Evolutionary conservation across 1,140 invertebrate species (phyloP).

Genomic region (Cydia pomonella): DNA sequence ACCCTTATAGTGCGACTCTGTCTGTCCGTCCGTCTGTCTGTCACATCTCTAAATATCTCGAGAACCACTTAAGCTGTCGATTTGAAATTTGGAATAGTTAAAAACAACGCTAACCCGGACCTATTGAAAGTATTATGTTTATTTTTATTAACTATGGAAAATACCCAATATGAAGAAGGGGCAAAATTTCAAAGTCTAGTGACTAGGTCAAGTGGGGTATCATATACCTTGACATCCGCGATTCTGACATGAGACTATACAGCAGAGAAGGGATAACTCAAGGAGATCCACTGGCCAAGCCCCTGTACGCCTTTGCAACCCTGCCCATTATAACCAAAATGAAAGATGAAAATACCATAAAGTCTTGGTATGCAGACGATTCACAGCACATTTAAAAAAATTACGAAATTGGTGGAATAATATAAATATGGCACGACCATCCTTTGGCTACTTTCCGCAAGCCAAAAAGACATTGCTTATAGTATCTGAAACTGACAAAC

Average conservation of each 20-base stretch:
- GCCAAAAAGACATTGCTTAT: conserved; percentile 1
- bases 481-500: neutral
- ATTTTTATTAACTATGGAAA: no score
- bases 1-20: no score
- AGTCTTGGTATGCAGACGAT: neutral
- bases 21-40: no score
- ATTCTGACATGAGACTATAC: neutral
- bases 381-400: neutral
- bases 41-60: no score
- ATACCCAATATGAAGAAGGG: no score
- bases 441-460: conserved; percentile 8
- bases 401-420: neutral
- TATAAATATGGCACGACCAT: neutral
- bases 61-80: no score
- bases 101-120: no score
- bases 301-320: neutral
- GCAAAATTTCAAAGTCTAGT: no score
- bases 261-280: conserved; percentile 2
- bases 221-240: no score
- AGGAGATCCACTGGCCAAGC: neutral
- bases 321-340: neutral
- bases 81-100: no score
- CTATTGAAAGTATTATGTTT: no score
- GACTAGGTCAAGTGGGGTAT: no score
- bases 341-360: neutral